A percentile compares a stretch with the other conserved stretches of the same genome.
These are phyloP conservation scores for Patiria pectinifera DNA, from an alignment of 53 echinoderm and acorn worm species.

Conservation along the genomic window DNA sequence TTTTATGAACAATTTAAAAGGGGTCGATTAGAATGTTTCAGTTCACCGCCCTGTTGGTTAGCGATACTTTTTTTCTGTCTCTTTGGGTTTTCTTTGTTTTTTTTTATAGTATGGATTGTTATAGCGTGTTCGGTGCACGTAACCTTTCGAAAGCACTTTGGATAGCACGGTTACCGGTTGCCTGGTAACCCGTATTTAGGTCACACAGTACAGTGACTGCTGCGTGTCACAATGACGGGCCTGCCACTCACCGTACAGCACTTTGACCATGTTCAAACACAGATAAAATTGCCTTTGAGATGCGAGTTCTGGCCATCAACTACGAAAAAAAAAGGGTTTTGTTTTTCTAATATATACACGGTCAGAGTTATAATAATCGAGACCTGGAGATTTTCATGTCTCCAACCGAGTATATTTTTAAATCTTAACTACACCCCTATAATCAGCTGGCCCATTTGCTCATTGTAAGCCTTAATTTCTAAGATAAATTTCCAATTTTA, in stretches of 20 bases:
- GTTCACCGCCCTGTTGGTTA: constrained; percentile 36
- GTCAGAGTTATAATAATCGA: background rate
- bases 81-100: no score
- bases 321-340: background rate
- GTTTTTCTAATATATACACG: background rate
- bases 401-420: background rate
- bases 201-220: constrained; percentile 48
- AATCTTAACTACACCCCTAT: background rate
- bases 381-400: background rate
- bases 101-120: background rate
- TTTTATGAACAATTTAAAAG: constrained; percentile 26
- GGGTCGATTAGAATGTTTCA: constrained; percentile 5
- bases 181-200: constrained; percentile 55
- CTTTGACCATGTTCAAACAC: constrained; percentile 55
- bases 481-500: no score
- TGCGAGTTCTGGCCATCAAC: background rate
- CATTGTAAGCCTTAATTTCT: no score
- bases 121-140: constrained; percentile 5
- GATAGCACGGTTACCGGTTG: constrained; percentile 41
- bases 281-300: constrained; percentile 20
- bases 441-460: background rate
- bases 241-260: constrained; percentile 35
- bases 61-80: background rate
- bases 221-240: background rate
- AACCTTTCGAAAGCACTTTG: constrained; percentile 30